Evolutionary conservation across 2,797 vertebrate species (phyloP), one percentile per base, ranked within the genome.

Genomic region (Enteromius treurensis): DNA sequence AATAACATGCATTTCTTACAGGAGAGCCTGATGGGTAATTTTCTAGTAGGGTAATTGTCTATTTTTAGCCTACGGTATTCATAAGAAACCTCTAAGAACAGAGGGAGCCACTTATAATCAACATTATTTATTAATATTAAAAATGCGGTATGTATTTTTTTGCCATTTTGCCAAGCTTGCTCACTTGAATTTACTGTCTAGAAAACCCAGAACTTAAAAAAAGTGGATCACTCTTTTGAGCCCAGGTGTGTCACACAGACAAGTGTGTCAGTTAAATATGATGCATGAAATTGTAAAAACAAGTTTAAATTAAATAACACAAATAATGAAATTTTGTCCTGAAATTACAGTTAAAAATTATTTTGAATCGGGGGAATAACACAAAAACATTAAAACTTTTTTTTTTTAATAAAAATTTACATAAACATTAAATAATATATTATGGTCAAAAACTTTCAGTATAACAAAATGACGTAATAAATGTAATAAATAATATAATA

Each of bases 41-140:
- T 87, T 78, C 14, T 67, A 85, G 77, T 58, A 65, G n/a, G n/a
- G n/a, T n/a, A 37, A 62, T 21, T 8, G 37, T 58, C 45, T 79
- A 42, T 62, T 73, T 79, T 67, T 74, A 68, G 55, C 45, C 6
- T 49, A 37, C 34, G 23, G 60, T 85, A 60, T 45, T 79, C 11
- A 75, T 29, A 17, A 34, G 37, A 83, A 86, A 74, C 26, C 15
- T 3, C 11, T 37, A n/a, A 15, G 26, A 49, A 81, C 29, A 67
- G 70, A 58, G 32, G 11, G 4, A 74, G 32, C 1, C 0, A 40
- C 68, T 55, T 68, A 17, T 29, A 62, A 71, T 32, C 2, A 34
- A 47, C 2, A n/a, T 45, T 21, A 60, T 29, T 60, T 15, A 32
- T 34, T 0, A 60, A 80, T 55, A 75, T 15, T 75, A 55, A 23